Base-by-base conservation (phyloP, 2,797 vertebrate genomes). In the Pseudopleuronectes americanus region DNA sequence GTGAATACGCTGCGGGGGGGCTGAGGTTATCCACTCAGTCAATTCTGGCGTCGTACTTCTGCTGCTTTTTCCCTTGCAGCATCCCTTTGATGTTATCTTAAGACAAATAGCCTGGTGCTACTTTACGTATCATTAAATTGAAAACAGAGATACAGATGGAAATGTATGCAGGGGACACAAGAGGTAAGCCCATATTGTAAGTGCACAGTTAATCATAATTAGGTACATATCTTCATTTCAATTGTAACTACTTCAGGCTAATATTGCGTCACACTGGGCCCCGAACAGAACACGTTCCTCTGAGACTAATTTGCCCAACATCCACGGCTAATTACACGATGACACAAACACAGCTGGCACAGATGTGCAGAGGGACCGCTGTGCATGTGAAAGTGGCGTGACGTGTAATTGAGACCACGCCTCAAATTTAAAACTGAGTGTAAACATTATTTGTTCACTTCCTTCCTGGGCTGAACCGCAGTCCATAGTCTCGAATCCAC, bases 341-440 rank as follows among this genome's bases (percentile, higher is more conserved):
- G 51, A 85, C 76, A 85, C 79, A 80, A 91, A 79, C 83, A 84
- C 82, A 87, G 86, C 81, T 87, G 79, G 81, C 58, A 80, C 62
- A 79, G 79, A 84, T 86, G 68, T 47, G 72, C 78, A 79, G 71
- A 74, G 64, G 64, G 62, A 76, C 33, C 65, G n/a, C 57, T 26
- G 64, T 41, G 71, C 17, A 67, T 38, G 62, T 77, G 65, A 67
- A 74, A 84, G 71, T 55, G 55, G 47, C 47, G 68, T 62, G 38
- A 66, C 19, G 17, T 61, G 23, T 79, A 74, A 68, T 79, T 66
- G 67, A 71, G 58, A 38, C 64, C 51, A 6, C 1, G 31, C 54
- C 68, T 63, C 52, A 4, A 57, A 65, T 53, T 26, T 53, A 24
- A n/a, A 6, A 69, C 47, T 2, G 24, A 45, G 43, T 33, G 24